phyloP scores from a whole-genome alignment of 2,888 invertebrate genomes.

The Erpobdella octoculata region DNA sequence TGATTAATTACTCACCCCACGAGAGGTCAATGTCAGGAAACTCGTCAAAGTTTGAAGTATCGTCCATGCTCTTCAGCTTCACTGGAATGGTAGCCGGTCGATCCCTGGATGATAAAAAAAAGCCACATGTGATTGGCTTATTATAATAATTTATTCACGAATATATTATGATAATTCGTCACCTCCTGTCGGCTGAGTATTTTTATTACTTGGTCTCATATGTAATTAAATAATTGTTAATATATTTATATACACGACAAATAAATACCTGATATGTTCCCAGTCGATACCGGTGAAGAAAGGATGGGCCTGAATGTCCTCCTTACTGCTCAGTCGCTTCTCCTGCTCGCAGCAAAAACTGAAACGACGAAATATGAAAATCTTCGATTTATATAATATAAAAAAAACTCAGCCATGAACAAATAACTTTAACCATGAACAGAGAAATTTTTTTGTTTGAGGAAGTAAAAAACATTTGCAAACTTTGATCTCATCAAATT shows the following conservation, averaged over 20 bases:
- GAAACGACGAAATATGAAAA: conserved; percentile 7
- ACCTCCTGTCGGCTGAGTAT: too few relatives aligned
- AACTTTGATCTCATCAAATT: too few relatives aligned
- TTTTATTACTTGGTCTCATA: too few relatives aligned
- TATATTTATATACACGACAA: too few relatives aligned
- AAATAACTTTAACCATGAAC: too few relatives aligned
- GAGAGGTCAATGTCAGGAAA: conserved; percentile 97
- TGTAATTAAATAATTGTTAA: too few relatives aligned
- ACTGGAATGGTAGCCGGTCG: conserved; percentile 95
- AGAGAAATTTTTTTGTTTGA: too few relatives aligned
- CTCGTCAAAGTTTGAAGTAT: conserved; percentile 99
- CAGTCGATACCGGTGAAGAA: conserved; percentile 93
- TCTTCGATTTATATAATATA: not conserved
- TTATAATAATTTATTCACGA: too few relatives aligned
- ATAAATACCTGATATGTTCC: conserved; percentile 94
- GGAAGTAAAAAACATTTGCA: too few relatives aligned
- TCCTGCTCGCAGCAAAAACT: conserved; percentile 95
- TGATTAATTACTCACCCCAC: conserved; percentile 44
- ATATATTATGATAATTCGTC: too few relatives aligned
- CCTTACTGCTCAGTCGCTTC: conserved; percentile 75
- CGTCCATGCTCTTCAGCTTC: conserved; percentile 95
- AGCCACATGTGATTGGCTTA: too few relatives aligned
- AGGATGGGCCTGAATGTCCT: conserved; percentile 79
- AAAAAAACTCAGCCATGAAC: not conserved
- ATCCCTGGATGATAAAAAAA: too few relatives aligned